These are phyloP conservation scores for Hybos culiciformis DNA, from an alignment of 2,888 invertebrate species.

Conservation along the genomic window DNA sequence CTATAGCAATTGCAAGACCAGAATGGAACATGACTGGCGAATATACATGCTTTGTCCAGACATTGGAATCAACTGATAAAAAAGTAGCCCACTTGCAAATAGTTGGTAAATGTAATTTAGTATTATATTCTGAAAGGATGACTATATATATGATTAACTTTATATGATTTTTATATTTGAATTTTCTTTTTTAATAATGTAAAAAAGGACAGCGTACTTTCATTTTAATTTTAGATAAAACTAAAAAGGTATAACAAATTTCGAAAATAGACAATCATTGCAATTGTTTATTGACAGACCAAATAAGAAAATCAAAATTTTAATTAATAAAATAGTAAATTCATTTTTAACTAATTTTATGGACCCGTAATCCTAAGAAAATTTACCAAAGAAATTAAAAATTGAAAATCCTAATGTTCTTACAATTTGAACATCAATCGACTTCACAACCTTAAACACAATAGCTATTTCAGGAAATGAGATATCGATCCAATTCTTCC, in stretches of 20 bases:
- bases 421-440: no score
- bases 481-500: no score
- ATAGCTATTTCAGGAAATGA: no score
- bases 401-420: no score
- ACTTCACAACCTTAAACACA: no score
- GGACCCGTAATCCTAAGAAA: no score
- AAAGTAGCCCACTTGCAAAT: slow-evolving; percentile 34
- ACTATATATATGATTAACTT: slow-evolving; percentile 29
- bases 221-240: not conserved
- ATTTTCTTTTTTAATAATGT: not conserved
- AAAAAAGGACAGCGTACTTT: no score
- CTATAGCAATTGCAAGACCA: slow-evolving; percentile 34
- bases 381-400: no score
- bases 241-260: not conserved
- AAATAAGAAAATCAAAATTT: no score
- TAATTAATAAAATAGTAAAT: no score
- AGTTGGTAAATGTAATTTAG: slow-evolving; percentile 25
- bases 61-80: slow-evolving; percentile 35
- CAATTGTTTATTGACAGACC: not conserved
- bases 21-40: slow-evolving; percentile 37
- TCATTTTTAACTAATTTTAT: no score
- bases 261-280: not conserved
- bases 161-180: slow-evolving; percentile 20
- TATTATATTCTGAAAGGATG: slow-evolving; percentile 18
- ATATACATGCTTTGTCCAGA: slow-evolving; percentile 35